These are phyloP conservation scores for Caenorhabditis parvicauda DNA, from an alignment of 2,888 invertebrate species.

Conservation along the genomic window DNA sequence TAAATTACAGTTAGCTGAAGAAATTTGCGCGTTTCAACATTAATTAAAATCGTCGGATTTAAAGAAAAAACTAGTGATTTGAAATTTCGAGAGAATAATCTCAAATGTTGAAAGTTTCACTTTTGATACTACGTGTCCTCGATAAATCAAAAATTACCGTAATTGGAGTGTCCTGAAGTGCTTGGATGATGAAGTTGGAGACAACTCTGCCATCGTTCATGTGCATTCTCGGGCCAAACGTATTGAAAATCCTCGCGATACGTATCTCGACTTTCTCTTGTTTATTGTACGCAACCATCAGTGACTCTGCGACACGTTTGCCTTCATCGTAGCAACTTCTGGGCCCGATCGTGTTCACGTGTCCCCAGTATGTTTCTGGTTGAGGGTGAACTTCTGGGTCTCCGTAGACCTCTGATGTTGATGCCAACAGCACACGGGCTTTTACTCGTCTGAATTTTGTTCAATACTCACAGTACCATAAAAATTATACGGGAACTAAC, in stretches of 20 bases:
- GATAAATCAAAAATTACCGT: slow-evolving; percentile 70
- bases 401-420: slow-evolving; percentile 97
- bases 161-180: slow-evolving; percentile 87
- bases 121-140: background rate
- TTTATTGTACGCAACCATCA: slow-evolving; percentile 92
- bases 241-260: slow-evolving; percentile 97
- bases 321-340: slow-evolving; percentile 98
- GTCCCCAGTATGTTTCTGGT: slow-evolving; percentile 89
- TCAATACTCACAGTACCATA: too few relatives aligned
- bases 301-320: slow-evolving; percentile 93
- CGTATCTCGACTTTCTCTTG: slow-evolving; percentile 89
- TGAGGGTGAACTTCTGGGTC: slow-evolving; percentile 95
- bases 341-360: slow-evolving; percentile 88
- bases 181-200: slow-evolving; percentile 96
- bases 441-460: slow-evolving; percentile 59
- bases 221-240: slow-evolving; percentile 97
- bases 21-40: too few relatives aligned
- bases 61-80: too few relatives aligned
- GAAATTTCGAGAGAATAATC: too few relatives aligned
- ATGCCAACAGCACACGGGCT: slow-evolving; percentile 74
- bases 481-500: too few relatives aligned
- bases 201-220: slow-evolving; percentile 97
- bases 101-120: too few relatives aligned
- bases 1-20: background rate
- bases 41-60: too few relatives aligned